phyloP scores from a whole-genome alignment of 2,113 vertebrate genomes.

The Caretta caretta region DNA sequence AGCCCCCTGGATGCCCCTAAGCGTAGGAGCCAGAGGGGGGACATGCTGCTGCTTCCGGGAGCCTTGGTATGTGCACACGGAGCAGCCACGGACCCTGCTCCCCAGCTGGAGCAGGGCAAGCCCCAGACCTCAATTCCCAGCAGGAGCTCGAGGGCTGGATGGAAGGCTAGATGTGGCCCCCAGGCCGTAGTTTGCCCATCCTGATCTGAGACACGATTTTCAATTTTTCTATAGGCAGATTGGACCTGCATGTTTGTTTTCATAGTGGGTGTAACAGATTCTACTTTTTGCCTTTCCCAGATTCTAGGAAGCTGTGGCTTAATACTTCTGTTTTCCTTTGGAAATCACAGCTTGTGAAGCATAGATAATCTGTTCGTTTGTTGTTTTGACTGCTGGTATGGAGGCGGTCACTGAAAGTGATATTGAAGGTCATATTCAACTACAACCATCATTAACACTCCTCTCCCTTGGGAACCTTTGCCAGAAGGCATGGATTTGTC shows the following conservation, averaged over 20 bases:
- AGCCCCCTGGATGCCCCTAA: no score
- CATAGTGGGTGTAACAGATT: neutral
- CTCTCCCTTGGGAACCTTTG: neutral
- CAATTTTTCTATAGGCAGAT: neutral
- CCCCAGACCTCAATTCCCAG: no score
- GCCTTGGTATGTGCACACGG: no score
- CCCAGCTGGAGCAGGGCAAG: no score
- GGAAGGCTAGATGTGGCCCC: no score
- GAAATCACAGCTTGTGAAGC: neutral
- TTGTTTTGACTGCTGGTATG: neutral
- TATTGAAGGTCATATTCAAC: neutral
- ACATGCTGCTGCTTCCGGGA: no score
- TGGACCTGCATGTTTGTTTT: neutral
- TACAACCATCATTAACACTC: neutral
- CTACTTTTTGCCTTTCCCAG: neutral
- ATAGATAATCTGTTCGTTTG: neutral
- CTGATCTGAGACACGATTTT: neutral
- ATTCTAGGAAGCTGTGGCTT: neutral
- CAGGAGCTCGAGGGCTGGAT: no score
- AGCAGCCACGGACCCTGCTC: no score
- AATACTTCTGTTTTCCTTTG: neutral
- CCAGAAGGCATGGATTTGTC: neutral
- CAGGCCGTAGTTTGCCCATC: no score
- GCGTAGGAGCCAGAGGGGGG: no score
- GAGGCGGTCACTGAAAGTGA: neutral